These are phyloP conservation scores for Dicaeum eximium DNA, from an alignment of 2,113 vertebrate genomes.

Conservation along the genomic window DNA sequence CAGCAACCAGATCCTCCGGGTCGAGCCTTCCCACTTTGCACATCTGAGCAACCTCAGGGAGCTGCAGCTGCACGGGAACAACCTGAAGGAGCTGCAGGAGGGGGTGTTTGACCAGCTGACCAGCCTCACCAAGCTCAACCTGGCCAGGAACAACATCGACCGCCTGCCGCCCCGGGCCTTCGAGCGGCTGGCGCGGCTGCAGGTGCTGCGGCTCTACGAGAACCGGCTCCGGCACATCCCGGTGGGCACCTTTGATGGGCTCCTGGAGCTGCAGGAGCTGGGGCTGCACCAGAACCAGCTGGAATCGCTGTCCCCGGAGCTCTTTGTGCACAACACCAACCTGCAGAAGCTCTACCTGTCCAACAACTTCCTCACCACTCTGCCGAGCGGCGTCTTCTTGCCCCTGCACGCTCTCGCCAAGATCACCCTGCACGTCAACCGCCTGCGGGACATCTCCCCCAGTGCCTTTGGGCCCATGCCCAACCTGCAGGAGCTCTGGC, in stretches of 20 bases:
- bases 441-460: slow-evolving; percentile 73
- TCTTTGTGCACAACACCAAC: slow-evolving; percentile 79
- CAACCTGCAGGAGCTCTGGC: slow-evolving; percentile 81
- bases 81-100: slow-evolving; percentile 67
- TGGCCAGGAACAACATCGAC: slow-evolving; percentile 81
- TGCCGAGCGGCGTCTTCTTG: slow-evolving; percentile 82
- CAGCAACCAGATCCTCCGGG: slow-evolving; percentile 72
- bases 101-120: slow-evolving; percentile 78
- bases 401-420: slow-evolving; percentile 76
- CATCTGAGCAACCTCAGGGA: slow-evolving; percentile 73
- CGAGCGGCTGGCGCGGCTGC: slow-evolving; percentile 75
- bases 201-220: slow-evolving; percentile 79
- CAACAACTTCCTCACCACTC: slow-evolving; percentile 77
- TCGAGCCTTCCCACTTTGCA: slow-evolving; percentile 69
- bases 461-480: slow-evolving; percentile 82
- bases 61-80: slow-evolving; percentile 73
- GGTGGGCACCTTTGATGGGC: slow-evolving; percentile 69
- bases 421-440: slow-evolving; percentile 85
- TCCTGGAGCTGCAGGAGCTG: slow-evolving; percentile 76
- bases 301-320: slow-evolving; percentile 66
- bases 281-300: slow-evolving; percentile 87
- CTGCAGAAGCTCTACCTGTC: slow-evolving; percentile 87
- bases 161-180: slow-evolving; percentile 73
- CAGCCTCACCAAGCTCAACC: slow-evolving; percentile 75
- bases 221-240: slow-evolving; percentile 81